phyloP scores from a whole-genome alignment of 2,797 vertebrate species.

The Ficedula albicollis region DNA sequence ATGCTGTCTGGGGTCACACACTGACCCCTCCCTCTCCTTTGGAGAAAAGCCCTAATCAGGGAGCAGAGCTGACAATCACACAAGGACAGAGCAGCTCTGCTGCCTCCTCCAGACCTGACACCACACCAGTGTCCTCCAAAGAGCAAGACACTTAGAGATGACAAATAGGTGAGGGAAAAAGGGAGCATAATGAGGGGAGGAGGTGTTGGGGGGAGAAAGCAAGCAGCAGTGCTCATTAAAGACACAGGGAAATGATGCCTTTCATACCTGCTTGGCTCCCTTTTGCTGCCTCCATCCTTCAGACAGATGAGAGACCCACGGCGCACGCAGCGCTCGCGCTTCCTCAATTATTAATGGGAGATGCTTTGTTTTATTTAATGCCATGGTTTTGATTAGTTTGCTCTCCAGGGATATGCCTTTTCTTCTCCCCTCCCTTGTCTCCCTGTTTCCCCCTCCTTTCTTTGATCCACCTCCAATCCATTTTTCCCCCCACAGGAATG shows the following conservation, averaged over 20 bases:
- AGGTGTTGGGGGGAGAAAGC: neutral
- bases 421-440: rapidly evolving
- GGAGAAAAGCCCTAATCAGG: neutral
- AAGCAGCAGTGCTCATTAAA: slow-evolving; percentile 51
- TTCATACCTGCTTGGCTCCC: neutral
- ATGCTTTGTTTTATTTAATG: slow-evolving; percentile 63
- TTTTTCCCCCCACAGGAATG: neutral
- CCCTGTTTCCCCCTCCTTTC: neutral
- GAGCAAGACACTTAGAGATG: neutral
- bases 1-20: neutral
- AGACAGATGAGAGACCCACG: slow-evolving; percentile 6
- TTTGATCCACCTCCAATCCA: neutral
- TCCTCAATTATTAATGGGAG: slow-evolving; percentile 60
- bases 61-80: rapidly evolving
- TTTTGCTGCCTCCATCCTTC: slow-evolving; percentile 42
- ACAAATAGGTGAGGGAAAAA: slow-evolving; percentile 20
- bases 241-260: neutral
- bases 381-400: slow-evolving; percentile 4
- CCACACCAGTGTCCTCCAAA: neutral
- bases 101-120: neutral
- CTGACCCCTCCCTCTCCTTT: neutral
- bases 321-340: neutral
- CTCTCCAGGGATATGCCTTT: neutral
- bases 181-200: neutral
- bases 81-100: neutral